A percentile compares a stretch with the other conserved stretches of the same genome.
These are phyloP conservation scores for Litocranius walleri DNA, from an alignment of 2,113 vertebrate genomes.

Conservation along the genomic window DNA sequence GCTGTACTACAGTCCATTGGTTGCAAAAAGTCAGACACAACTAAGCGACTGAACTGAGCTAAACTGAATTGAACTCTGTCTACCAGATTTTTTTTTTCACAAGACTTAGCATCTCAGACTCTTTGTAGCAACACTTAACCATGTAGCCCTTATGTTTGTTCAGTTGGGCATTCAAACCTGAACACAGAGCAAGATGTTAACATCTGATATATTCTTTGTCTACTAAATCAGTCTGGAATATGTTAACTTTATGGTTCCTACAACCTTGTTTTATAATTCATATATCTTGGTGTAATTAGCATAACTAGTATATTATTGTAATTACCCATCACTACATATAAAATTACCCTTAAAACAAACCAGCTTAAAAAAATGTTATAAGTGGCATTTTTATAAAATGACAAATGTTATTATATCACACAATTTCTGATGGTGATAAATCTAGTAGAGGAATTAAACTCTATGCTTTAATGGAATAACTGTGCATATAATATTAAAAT, in stretches of 20 bases:
- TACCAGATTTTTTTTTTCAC: background rate
- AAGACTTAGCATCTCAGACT: background rate
- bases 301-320: background rate
- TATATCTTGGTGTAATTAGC: background rate
- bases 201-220: background rate
- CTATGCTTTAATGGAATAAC: background rate
- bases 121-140: background rate
- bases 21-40: background rate
- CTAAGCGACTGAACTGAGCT: background rate
- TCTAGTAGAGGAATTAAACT: background rate
- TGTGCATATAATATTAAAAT: background rate
- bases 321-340: background rate
- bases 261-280: background rate
- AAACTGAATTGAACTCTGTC: background rate
- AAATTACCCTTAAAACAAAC: background rate
- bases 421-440: background rate
- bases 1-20: background rate
- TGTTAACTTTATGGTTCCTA: background rate
- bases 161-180: background rate
- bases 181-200: background rate
- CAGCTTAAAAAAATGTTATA: background rate
- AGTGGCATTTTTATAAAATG: background rate
- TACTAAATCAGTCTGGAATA: background rate
- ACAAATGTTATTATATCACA: background rate
- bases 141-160: background rate